Percentiles rank a stretch among this genome's conserved stretches.
These are phyloP conservation scores for Romanogobio albipinnatus DNA, from an alignment of 2,113 vertebrate species.

Conservation along the genomic window DNA sequence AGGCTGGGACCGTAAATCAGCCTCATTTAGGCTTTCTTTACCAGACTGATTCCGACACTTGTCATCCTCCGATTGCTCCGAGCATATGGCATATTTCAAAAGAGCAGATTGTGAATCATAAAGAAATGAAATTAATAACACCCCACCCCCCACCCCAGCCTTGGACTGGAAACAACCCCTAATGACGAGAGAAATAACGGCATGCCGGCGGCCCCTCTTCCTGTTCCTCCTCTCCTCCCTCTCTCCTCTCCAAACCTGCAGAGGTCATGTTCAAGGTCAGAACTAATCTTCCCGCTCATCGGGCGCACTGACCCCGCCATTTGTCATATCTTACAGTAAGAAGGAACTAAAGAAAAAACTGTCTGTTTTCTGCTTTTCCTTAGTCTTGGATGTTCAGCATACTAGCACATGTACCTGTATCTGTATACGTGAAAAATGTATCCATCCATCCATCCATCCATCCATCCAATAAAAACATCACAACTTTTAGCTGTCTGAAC, in stretches of 20 bases:
- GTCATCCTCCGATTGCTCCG: constrained; percentile 92
- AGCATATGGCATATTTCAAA: constrained; percentile 95
- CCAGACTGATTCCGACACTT: constrained; percentile 92
- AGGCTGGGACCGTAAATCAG: constrained; percentile 87
- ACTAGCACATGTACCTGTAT: neutral
- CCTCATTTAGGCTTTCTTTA: constrained; percentile 93
- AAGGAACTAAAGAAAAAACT: constrained; percentile 58
- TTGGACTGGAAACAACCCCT: constrained; percentile 80
- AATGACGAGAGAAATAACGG: constrained; percentile 81
- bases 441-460: too few species aligned
- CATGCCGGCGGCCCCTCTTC: constrained; percentile 72
- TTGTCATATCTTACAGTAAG: constrained; percentile 66
- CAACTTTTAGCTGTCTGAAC: too few species aligned
- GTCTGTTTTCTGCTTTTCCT: constrained; percentile 51
- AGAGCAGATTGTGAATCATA: constrained; percentile 95
- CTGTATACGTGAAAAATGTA: neutral
- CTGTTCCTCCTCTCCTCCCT: constrained; percentile 2
- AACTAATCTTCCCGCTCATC: constrained; percentile 71
- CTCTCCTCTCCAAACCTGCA: constrained; percentile 70
- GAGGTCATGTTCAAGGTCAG: constrained; percentile 83
- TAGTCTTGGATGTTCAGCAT: constrained; percentile 4
- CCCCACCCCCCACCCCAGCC: constrained; percentile 81
- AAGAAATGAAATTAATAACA: constrained; percentile 96
- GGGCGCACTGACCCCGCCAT: constrained; percentile 65
- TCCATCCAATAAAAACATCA: too few species aligned